A percentile compares a stretch with the other conserved stretches of the same genome.
Evolutionary conservation across 2,888 invertebrate genomes (phyloP).

Genomic region (Ernsta delagoae): DNA sequence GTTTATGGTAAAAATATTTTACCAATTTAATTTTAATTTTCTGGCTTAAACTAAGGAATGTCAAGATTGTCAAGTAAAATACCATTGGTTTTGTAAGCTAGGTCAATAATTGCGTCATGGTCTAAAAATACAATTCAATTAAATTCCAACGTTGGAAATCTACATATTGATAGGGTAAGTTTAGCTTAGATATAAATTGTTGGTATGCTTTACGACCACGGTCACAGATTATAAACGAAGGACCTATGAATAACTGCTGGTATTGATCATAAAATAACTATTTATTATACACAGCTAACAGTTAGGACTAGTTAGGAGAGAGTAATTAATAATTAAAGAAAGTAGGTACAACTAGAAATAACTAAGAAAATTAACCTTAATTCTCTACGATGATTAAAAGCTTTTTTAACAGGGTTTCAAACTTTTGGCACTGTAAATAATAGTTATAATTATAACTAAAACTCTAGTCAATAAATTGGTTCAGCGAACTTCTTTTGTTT

Average conservation of each 20-base stretch:
- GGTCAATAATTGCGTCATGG: conserved; percentile 4
- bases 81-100: background rate
- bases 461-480: too few species aligned
- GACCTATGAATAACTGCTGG: conserved; percentile 12
- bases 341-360: too few species aligned
- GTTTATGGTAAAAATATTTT: background rate
- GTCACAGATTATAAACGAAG: conserved; percentile 8
- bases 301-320: too few species aligned
- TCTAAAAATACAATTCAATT: conserved; percentile 27
- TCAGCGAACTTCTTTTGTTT: too few species aligned
- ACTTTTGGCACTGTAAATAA: too few species aligned
- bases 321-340: too few species aligned
- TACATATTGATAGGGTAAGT: conserved; percentile 23
- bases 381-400: too few species aligned
- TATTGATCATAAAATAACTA: conserved; percentile 5
- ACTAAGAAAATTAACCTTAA: too few species aligned
- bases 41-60: background rate
- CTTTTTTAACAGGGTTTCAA: too few species aligned
- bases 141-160: conserved; percentile 23
- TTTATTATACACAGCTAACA: too few species aligned
- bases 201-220: conserved; percentile 8
- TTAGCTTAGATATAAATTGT: conserved; percentile 16
- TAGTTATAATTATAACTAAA: too few species aligned
- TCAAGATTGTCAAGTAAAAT: background rate
- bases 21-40: background rate